Evolutionary conservation across 1,140 invertebrate genomes (phyloP), one percentile per base, ranked within the genome.

Genomic region (Leptopilina boulardi): DNA sequence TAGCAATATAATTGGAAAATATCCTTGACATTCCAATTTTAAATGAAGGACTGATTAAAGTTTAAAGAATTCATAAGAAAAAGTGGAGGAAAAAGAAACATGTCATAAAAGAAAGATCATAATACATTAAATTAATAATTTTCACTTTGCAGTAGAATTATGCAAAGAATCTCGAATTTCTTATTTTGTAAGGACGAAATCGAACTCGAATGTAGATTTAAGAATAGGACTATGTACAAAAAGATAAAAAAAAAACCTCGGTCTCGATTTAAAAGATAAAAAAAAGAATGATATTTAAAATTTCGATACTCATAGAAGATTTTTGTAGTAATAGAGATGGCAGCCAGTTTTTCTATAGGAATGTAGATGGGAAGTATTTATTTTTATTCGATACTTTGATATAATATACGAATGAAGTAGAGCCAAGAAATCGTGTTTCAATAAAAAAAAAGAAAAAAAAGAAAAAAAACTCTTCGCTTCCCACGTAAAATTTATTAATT

Each of bases 331-430:
- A 80, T 82, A 81, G 74, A 76, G 74, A 77, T 83, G 81, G 76
- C 81, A 80, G 83, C 79, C 76, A 85, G 83, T 88, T 87, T 88
- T 87, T 84, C 34, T 38, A 38, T 87, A 87, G 83, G 74, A 82
- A 26, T 78, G 73, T 80, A 80, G 83, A 83, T 75, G 77, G 77
- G 82, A 81, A 84, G 84, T 87, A 87, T 88, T 88, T 88, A 88
- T 87, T 88, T 88, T 87, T 88, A 85, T 86, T 87, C 82, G 79
- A 72, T 77, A 78, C 76, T 84, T 87, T 83, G 79, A 85, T 83
- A 84, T 84, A 85, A 85, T 83, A 84, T 84, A 85, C 80, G 21
- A 59, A 78, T 71, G 70, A 44, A 38, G 73, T 18, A 3, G 70
- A 72, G 59, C 59, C 59, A 77, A 70, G 18, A 15, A 34, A 66